These are phyloP conservation scores for Psettodes erumei DNA, from an alignment of 2,113 vertebrate species.

Conservation along the genomic window DNA sequence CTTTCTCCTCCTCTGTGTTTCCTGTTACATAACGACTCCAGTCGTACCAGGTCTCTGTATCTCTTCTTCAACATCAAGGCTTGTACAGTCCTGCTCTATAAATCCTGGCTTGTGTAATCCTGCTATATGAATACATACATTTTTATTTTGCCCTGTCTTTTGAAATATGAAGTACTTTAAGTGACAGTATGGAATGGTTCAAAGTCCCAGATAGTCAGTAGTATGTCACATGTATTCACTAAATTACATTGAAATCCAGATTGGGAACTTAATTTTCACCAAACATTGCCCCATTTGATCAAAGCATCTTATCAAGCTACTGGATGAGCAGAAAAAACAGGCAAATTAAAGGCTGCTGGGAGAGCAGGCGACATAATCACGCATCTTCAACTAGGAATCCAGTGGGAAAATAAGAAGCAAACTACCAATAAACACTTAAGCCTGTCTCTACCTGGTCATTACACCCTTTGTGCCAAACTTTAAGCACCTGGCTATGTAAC, in stretches of 20 bases:
- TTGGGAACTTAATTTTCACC: too few species aligned
- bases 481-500: neutral
- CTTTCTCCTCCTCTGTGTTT: conserved; percentile 20
- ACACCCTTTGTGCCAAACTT: neutral
- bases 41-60: neutral
- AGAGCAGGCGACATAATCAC: neutral
- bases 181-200: neutral
- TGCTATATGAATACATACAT: neutral
- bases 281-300: neutral
- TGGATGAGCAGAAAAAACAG: neutral
- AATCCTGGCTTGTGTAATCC: neutral
- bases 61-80: neutral
- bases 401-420: neutral
- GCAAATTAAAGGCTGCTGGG: neutral
- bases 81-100: conserved; percentile 15
- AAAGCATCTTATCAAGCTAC: neutral
- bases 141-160: neutral
- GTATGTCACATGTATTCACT: too few species aligned
- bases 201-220: neutral
- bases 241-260: neutral
- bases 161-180: neutral
- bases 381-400: neutral
- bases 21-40: too few species aligned
- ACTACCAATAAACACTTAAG: too few species aligned
- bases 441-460: neutral